A percentile compares a stretch with the other conserved stretches of the same genome.
Conservation (phyloP, 2,797 vertebrate species). For the Sylvilagus floridanus region DNA sequence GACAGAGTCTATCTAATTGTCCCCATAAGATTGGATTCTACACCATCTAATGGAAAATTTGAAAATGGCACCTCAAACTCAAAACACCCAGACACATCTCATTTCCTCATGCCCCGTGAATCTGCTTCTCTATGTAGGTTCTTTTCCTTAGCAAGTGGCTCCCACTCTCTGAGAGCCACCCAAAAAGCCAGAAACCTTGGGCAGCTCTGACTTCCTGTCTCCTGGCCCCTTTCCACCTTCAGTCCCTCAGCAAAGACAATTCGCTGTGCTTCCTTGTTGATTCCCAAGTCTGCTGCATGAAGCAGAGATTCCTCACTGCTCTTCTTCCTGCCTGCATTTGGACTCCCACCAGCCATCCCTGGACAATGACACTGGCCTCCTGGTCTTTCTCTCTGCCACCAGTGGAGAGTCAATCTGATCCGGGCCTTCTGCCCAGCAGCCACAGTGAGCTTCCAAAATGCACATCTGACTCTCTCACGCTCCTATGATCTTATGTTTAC, state of each 20-base stretch:
- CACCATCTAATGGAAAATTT: not conserved
- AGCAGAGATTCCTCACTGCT: not conserved
- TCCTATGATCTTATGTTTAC: not conserved
- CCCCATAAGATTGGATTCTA: not conserved
- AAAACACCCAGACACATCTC: not conserved
- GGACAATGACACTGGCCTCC: not conserved
- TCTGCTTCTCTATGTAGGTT: not conserved
- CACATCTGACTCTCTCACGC: not conserved
- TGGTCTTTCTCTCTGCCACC: not conserved
- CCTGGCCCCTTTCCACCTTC: not conserved
- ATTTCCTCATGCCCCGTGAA: not conserved
- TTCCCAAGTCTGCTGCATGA: constrained; percentile 18
- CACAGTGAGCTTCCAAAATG: not conserved
- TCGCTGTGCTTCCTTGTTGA: constrained; percentile 8
- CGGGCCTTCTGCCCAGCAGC: not conserved
- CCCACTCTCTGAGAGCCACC: not conserved
- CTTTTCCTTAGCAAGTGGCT: constrained; percentile 16
- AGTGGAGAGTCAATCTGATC: not conserved
- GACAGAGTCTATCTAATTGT: not conserved
- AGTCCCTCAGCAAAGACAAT: not conserved
- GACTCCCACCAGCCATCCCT: accelerated
- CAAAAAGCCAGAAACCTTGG: not conserved
- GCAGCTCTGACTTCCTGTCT: not conserved
- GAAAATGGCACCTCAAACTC: not conserved
- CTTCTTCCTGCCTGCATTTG: not conserved